Conservation (phyloP, 2,113 vertebrate genomes). For the Leucoraja erinaceus region DNA sequence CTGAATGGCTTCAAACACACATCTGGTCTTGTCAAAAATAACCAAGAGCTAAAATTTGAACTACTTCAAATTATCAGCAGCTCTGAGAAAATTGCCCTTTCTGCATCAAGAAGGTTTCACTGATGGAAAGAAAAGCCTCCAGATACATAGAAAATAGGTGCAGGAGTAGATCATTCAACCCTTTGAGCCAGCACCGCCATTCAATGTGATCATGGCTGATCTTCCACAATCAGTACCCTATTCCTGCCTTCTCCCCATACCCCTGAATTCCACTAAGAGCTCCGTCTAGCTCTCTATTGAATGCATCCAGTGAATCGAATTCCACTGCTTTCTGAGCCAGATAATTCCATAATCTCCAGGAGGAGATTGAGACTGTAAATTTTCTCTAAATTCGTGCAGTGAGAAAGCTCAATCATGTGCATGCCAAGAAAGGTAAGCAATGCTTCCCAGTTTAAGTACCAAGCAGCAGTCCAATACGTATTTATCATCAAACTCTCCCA, state of each 20-base stretch:
- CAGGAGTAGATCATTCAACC: no score
- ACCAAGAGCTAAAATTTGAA: constrained; percentile 51
- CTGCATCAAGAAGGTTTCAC: neutral
- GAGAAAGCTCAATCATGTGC: constrained; percentile 50
- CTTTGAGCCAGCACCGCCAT: no score
- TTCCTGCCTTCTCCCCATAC: no score
- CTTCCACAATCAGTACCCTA: no score
- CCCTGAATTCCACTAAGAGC: no score
- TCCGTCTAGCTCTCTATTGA: no score
- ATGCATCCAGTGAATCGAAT: no score
- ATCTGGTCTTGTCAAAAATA: constrained; percentile 48
- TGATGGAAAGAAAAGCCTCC: neutral
- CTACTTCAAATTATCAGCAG: constrained; percentile 49
- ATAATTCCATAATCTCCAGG: neutral
- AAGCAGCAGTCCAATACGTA: neutral
- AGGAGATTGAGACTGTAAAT: neutral
- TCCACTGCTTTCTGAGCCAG: no score
- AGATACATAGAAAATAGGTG: no score
- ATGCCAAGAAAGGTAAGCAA: constrained; percentile 54
- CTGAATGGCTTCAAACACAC: constrained; percentile 11
- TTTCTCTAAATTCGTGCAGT: constrained; percentile 15
- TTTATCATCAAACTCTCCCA: neutral
- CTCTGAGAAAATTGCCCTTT: constrained; percentile 41
- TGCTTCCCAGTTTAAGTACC: neutral
- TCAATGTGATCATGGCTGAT: no score